Evolutionary conservation across 1,140 invertebrate genomes (phyloP), one percentile per base, ranked within the genome.

Genomic region (Chironomus tepperi): DNA sequence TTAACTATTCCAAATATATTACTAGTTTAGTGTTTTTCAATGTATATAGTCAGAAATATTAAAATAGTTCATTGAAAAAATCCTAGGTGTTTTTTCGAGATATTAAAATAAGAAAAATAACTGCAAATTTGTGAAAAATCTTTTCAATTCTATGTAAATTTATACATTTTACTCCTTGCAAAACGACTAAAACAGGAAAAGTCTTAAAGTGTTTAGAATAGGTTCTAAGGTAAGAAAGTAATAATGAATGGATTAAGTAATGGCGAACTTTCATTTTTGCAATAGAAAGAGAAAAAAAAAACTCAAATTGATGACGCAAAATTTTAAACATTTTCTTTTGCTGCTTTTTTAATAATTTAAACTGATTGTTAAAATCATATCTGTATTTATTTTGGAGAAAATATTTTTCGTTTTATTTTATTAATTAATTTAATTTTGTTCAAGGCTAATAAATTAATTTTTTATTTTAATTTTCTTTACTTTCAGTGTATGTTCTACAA

Each of bases 171-270:
- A n/a, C 47, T 57, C 47, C n/a, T 57, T 57, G 47, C 47, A 57
- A n/a, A 57, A 57, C 47, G n/a, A 57, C 47, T 70, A 70, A 70
- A 70, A 70, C 65, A 70, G 65, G 65, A 70, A 70, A 57, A 57
- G 9, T 70, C 65, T 70, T 18, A 70, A 70, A 18, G 65, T 70
- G 18, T 21, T 15, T 70, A 18, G n/a, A 70, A 18, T 70, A 18
- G 65, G 7, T 57, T 57, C 47, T 57, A 57, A 57, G 47, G 47
- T 57, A n/a, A 57, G 47, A 34, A 2, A 34, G 24, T 34, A 34
- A 34, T 34, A 34, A 34, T 57, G 12, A 12, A n/a, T 57, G 47
- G 12, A 57, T 57, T n/a, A 57, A 57, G n/a, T n/a, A 57, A 57
- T 57, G 47, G 47, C 47, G 47, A 57, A n/a, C n/a, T 57, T n/a